Base-by-base conservation (phyloP, 2,797 vertebrate species). In the Rhynchonycteris naso region DNA sequence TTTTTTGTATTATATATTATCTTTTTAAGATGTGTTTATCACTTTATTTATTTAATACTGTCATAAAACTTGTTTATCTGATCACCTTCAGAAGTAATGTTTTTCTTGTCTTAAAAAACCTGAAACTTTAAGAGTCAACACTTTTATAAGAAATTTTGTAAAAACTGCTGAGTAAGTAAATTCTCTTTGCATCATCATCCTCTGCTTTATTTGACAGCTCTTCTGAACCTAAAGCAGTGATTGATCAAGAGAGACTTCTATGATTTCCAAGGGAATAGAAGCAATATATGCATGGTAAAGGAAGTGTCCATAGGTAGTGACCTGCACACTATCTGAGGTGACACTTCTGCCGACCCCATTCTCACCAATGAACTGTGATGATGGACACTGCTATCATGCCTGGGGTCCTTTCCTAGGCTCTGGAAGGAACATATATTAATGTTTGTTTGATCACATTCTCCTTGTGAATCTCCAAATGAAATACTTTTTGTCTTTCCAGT, bases 31-130 rank as follows among this genome's bases (percentile, higher is more conserved):
- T 71, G 7, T 21, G 30, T 76, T 68, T 79, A 86, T 84, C 22
- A n/a, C 87, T 89, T 91, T 87, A 90, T 92, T 94, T 83, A 43
- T 94, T 84, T 84, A 84, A 76, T 90, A 68, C 30, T 81, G 26
- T 88, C 50, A 35, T 79, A 94, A 92, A 91, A 68, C 21, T 87
- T 35, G 19, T 30, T 85, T 71, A 68, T 72, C 35, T 88, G 16
- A 88, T 90, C 18, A 33, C 35, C 50, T 80, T 4, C 4, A 71
- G n/a, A 93, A 59, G 59, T 71, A 19, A 76, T 83, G 12, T 7
- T 87, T 87, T 93, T 56, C 56, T 75, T 59, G 15, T 43, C 72
- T 84, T 76, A 38, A 81, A 71, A 75, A 66, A 54, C 6, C 26
- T 30, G 56, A 80, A 11, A 1, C 33, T 86, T 38, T 14, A 43